phyloP scores from a whole-genome alignment of 2,797 vertebrate genomes.

The Kryptopterus vitreolus region DNA sequence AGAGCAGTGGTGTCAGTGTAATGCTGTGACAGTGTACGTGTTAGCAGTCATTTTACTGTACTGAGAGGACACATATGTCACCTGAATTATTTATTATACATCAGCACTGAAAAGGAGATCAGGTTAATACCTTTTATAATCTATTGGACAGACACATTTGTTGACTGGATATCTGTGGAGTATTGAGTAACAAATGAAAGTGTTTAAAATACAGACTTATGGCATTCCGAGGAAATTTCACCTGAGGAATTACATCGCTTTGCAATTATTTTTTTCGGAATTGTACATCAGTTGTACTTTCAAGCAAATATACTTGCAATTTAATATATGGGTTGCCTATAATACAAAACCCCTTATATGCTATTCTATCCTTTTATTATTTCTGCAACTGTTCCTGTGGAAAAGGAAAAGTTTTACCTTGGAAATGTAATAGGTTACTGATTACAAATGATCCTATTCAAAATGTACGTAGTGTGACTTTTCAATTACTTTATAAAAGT shows the following conservation, averaged over 20 bases:
- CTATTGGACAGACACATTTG: neutral
- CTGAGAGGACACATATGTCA: neutral
- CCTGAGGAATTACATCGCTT: neutral
- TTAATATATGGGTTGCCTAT: neutral
- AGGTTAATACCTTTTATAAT: neutral
- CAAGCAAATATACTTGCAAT: neutral
- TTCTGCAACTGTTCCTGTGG: neutral
- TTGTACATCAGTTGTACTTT: neutral
- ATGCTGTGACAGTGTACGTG: constrained; percentile 39
- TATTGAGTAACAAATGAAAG: neutral
- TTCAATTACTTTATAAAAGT: too few species aligned
- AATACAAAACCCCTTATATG: neutral
- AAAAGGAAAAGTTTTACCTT: neutral
- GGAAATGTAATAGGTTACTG: too few species aligned
- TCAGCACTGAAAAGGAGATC: neutral
- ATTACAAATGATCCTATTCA: too few species aligned
- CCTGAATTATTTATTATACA: neutral
- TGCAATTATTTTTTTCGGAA: too few species aligned
- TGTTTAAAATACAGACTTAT: constrained; percentile 2
- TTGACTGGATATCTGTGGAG: too few species aligned
- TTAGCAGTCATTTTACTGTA: constrained; percentile 6
- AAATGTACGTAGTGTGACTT: too few species aligned
- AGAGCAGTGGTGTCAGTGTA: neutral
- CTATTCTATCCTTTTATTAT: neutral
- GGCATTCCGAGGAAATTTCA: neutral